Percentiles rank a stretch among this genome's conserved stretches.
Evolutionary conservation across 2,113 vertebrate species (phyloP).

Genomic region (Pongo abelii): DNA sequence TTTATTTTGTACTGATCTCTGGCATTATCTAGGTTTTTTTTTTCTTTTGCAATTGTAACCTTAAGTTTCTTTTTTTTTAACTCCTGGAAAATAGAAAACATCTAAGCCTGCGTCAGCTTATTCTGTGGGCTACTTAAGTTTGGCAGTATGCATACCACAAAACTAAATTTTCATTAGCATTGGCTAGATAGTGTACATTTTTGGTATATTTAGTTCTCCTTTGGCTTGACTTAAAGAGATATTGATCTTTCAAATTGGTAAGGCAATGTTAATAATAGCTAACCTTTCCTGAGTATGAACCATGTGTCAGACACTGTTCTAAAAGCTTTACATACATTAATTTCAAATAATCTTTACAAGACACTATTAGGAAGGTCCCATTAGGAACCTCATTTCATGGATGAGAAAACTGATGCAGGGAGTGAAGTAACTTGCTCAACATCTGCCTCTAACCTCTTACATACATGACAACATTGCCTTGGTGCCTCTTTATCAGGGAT

Average conservation of each 20-base stretch:
- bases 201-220: neutral
- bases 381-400: neutral
- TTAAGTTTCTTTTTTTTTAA: neutral
- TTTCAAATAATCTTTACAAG: conserved; percentile 1
- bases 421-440: neutral
- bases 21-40: neutral
- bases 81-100: neutral
- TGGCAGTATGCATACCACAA: neutral
- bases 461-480: neutral
- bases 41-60: neutral
- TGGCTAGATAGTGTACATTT: neutral
- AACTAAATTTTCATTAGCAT: neutral
- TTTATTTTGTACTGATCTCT: neutral
- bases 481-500: neutral
- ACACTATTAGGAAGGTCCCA: neutral
- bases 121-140: neutral
- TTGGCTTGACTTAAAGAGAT: neutral
- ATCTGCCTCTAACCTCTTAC: neutral
- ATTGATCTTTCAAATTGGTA: neutral
- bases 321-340: neutral
- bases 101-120: neutral
- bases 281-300: neutral
- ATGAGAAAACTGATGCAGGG: neutral
- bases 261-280: neutral
- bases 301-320: neutral